Evolutionary conservation across 2,797 vertebrate species (phyloP).

Genomic region (Nannoperca australis): DNA sequence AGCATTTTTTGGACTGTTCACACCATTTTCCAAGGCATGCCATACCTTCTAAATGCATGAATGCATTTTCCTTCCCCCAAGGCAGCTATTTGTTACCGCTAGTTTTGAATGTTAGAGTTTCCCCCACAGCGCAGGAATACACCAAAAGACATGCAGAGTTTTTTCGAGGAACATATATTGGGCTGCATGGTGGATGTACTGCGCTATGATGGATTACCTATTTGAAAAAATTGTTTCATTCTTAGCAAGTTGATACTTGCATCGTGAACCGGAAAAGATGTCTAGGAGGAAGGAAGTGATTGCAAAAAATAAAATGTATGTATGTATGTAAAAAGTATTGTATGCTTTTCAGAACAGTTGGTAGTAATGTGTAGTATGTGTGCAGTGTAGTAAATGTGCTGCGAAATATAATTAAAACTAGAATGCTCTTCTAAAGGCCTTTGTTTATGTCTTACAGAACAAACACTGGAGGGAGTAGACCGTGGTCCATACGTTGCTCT

Average conservation of each 20-base stretch:
- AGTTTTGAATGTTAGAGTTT: constrained; percentile 1
- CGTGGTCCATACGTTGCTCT: background rate
- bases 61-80: background rate
- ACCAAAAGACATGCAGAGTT: background rate
- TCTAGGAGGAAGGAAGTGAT: constrained; percentile 36
- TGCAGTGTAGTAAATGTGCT: background rate
- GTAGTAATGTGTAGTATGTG: background rate
- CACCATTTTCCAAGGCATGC: background rate
- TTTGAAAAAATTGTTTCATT: background rate
- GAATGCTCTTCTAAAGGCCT: background rate
- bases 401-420: background rate
- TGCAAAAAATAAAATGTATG: constrained; percentile 30
- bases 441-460: background rate
- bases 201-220: background rate
- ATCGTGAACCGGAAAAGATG: background rate
- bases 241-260: background rate
- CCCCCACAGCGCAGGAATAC: background rate
- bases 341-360: constrained; percentile 11
- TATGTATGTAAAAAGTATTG: background rate
- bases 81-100: background rate
- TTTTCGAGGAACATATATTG: background rate
- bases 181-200: background rate
- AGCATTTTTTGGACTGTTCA: background rate
- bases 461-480: background rate
- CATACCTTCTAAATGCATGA: background rate